Evolutionary conservation across 2,113 vertebrate species (phyloP).

Genomic region (Gadus chalcogrammus): DNA sequence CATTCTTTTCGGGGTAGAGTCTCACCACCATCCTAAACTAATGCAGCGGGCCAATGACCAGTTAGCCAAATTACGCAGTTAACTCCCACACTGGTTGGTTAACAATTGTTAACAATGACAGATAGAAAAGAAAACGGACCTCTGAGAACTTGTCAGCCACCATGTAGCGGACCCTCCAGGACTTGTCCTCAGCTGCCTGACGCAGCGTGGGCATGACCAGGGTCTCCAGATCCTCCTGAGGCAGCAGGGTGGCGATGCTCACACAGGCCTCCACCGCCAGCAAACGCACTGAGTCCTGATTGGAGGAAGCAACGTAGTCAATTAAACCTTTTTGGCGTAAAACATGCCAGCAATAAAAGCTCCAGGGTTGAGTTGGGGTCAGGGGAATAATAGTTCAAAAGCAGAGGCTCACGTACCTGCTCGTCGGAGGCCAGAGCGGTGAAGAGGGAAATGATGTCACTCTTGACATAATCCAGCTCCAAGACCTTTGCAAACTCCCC

Average conservation of each 20-base stretch:
- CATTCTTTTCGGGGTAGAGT: no score
- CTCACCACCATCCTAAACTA: no score
- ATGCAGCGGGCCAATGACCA: no score
- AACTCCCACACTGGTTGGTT: no score
- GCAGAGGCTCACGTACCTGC: conserved; percentile 69
- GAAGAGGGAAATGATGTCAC: conserved; percentile 90
- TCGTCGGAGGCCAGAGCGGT: conserved; percentile 87
- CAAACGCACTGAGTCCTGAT: conserved; percentile 82
- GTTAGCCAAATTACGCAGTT: no score
- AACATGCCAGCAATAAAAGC: no score
- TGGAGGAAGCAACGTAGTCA: neutral
- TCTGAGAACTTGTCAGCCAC: conserved; percentile 92
- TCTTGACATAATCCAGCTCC: conserved; percentile 88
- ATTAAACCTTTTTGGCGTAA: neutral
- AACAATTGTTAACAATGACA: no score
- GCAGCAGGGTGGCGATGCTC: conserved; percentile 82
- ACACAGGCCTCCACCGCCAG: conserved; percentile 87
- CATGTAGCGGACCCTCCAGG: conserved; percentile 92
- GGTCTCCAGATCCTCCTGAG: conserved; percentile 83
- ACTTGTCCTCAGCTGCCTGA: conserved; percentile 89
- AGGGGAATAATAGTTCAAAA: neutral
- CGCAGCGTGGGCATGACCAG: conserved; percentile 84
- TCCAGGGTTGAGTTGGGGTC: neutral
- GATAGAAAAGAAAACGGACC: conserved; percentile 53
- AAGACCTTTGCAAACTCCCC: conserved; percentile 92